Base-by-base conservation (phyloP, 53 echinoderm and acorn worm species). In the Actinopyga echinites region DNA sequence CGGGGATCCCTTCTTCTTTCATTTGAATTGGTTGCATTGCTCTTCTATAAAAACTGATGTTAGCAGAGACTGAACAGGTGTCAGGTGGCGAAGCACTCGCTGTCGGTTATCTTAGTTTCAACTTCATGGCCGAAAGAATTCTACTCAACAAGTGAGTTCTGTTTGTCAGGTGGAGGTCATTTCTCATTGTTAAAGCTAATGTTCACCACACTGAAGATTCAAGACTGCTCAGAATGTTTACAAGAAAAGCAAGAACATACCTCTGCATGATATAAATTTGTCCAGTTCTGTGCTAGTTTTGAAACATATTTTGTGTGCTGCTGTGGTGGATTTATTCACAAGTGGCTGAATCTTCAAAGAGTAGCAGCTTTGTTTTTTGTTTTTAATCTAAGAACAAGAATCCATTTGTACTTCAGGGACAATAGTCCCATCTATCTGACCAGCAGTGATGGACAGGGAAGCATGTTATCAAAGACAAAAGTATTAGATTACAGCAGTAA, bases 61-160 rank as follows among this genome's bases (percentile, higher is more conserved):
- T 91, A 56, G 77, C 85, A 34, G 93, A 93, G 69, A 91, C 89
- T 61, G 96, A 96, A 82, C 96, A 96, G 57, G 93, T 91, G 15
- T 75, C 91, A 59, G 96, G 96, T 34, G 89, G 87, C 12, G 91
- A 93, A 21, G 96, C 96, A 69, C 91, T 96, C 17, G 92, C 97
- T 11, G 92, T 96, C 38, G 97, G 97, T 20, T 96, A 94, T 74
- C 90, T 96, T 30, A 96, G 94, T 84, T 96, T 82, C 84, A 96
- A 96, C 75, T 94, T 92, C 74, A 94, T 90, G 80, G 97, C 97
- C 21, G 97, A 96, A 71, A 85, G 97, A 59, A 73, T 90, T 64
- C 88, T 96, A 24, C 88, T 96, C 13, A 96, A 96, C 74, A 92
- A 86, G 97, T 94, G 75, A 80, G 95, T 67, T n/a, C 52, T 19